Evolutionary conservation across 2,113 vertebrate genomes (phyloP).

Genomic region (Tonatia bakeri): DNA sequence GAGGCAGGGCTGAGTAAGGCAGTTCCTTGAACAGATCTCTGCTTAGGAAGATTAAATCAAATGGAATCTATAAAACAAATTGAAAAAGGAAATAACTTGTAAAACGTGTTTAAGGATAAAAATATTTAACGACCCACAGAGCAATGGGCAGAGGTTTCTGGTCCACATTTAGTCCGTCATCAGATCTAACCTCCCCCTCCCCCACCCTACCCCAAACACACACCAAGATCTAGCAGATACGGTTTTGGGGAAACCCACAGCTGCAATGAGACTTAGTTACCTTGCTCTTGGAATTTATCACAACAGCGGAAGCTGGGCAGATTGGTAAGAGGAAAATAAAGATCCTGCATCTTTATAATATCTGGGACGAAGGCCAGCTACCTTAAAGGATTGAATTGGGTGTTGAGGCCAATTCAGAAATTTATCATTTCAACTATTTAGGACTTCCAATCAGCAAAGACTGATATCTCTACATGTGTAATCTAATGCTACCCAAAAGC

Average conservation of each 20-base stretch:
- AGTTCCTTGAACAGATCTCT: neutral
- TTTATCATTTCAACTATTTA: neutral
- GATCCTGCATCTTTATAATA: neutral
- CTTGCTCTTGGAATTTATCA: neutral
- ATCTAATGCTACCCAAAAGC: neutral
- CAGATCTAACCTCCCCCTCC: neutral
- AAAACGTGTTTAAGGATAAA: neutral
- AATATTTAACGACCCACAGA: neutral
- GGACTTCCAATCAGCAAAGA: neutral
- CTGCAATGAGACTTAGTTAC: neutral
- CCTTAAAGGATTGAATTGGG: neutral
- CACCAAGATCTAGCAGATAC: neutral
- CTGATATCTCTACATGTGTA: neutral
- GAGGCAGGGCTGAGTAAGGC: neutral
- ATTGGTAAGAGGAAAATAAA: neutral
- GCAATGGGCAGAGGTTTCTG: neutral
- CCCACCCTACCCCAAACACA: neutral
- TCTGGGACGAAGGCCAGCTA: neutral
- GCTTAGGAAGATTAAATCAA: neutral
- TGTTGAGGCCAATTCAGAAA: neutral
- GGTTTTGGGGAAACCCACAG: neutral
- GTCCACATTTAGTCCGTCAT: neutral
- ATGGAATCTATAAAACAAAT: neutral
- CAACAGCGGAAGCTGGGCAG: neutral
- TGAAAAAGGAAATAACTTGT: neutral